Evolutionary conservation across 2,888 invertebrate species (phyloP).

Genomic region (Cactoblastis cactorum): DNA sequence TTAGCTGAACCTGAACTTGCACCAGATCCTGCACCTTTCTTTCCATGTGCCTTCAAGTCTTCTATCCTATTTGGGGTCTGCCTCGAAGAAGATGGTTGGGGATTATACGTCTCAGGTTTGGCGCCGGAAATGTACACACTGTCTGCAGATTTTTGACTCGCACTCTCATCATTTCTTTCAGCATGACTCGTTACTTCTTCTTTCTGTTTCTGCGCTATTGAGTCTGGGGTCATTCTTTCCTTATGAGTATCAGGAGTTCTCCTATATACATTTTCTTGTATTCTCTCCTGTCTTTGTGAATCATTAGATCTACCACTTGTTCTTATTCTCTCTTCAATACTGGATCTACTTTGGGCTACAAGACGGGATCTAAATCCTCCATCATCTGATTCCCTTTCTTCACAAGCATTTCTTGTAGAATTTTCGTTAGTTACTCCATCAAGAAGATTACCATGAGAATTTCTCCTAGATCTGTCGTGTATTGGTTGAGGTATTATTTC

Average conservation of each 20-base stretch:
- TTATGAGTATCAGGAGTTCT: slow-evolving; percentile 57
- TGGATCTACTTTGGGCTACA: slow-evolving; percentile 59
- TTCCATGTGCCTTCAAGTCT: slow-evolving; percentile 68
- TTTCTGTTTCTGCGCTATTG: slow-evolving; percentile 50
- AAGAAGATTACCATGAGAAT: slow-evolving; percentile 81
- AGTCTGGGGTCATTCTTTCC: slow-evolving; percentile 57
- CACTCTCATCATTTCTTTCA: slow-evolving; percentile 62
- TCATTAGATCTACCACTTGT: slow-evolving; percentile 67
- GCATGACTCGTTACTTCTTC: slow-evolving; percentile 47
- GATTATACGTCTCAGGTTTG: slow-evolving; percentile 56
- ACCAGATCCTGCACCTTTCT: slow-evolving; percentile 77
- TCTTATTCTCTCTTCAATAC: slow-evolving; percentile 66
- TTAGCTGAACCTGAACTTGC: slow-evolving; percentile 76
- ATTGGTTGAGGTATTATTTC: slow-evolving; percentile 61
- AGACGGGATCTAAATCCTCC: slow-evolving; percentile 79
- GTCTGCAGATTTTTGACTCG: slow-evolving; percentile 73
- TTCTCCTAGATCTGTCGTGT: slow-evolving; percentile 68
- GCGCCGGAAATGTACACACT: slow-evolving; percentile 80
- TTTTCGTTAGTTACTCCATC: slow-evolving; percentile 61
- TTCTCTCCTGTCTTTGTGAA: slow-evolving; percentile 44
- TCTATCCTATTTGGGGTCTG: slow-evolving; percentile 69
- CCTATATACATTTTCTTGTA: slow-evolving; percentile 55
- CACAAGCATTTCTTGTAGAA: slow-evolving; percentile 43
- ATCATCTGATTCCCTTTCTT: slow-evolving; percentile 80
- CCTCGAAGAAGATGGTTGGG: slow-evolving; percentile 73